Conservation (phyloP, 2,888 invertebrate species). For the Escarpia spicata region DNA sequence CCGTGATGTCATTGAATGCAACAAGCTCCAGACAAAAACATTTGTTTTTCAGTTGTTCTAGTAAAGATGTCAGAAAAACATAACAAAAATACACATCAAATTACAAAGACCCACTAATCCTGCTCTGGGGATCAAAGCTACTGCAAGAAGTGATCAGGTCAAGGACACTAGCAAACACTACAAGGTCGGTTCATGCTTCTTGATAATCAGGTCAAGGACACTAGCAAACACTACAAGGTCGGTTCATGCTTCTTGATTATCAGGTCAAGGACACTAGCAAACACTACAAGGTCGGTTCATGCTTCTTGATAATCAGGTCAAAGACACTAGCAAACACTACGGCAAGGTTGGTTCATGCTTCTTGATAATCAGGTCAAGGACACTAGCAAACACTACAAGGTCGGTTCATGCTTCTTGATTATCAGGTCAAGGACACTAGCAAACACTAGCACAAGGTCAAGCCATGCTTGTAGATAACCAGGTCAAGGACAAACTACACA, state of each 20-base stretch:
- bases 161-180: not conserved
- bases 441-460: not conserved
- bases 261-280: not conserved
- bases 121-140: not conserved
- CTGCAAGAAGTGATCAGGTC: not conserved
- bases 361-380: not conserved
- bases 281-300: not conserved
- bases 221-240: not conserved
- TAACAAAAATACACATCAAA: not conserved
- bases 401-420: not conserved
- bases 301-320: not conserved
- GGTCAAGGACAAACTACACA: not conserved
- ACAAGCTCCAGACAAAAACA: too few species aligned
- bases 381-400: not conserved
- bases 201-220: not conserved
- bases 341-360: not conserved
- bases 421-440: not conserved
- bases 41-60: too few species aligned
- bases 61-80: too few species aligned
- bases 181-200: not conserved
- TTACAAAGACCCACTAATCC: not conserved
- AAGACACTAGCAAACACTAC: not conserved
- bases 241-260: not conserved
- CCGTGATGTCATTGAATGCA: too few species aligned
- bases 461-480: not conserved